Evolutionary conservation across 2,797 vertebrate genomes (phyloP), one percentile per base, ranked within the genome.

Genomic region (Borostomias antarcticus): DNA sequence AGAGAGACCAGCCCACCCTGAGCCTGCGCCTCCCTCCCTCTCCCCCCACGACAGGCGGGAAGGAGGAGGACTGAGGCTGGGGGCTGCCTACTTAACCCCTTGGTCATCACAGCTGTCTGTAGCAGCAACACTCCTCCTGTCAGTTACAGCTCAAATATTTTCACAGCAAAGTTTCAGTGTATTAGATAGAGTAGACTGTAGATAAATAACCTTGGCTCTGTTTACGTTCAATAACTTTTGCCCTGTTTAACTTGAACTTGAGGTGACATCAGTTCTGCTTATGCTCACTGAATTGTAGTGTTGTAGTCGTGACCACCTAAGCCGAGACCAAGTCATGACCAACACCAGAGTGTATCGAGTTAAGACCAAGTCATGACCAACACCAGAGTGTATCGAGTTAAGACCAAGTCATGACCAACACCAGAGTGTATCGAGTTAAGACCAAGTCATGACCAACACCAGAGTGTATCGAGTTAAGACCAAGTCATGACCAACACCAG

Each of bases 1-100:
- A 64, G 74, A 80, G 40, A 74, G 59, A 79, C 64, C 40, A 65
- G 75, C 84, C 80, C 78, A 81, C 86, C 83, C 82, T 69, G 62
- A 65, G 74, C 77, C 69, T 77, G 73, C 77, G 68, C 78, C 58
- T 43, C n/a, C 33, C 40, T 58, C 37, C 43, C 35, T 76, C 47
- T 15, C 67, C 69, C 48, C 59, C 72, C 58, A 17, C 15, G n/a
- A 56, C 29, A 19, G 53, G 29, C 29, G n/a, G 53, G 4, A 6
- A 26, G 21, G 11, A 26, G 15, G 50, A 23, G 25, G 25, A n/a
- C n/a, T n/a, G n/a, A n/a, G n/a, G 21, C 17, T n/a, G 65, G 62
- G 71, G 61, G 57, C 70, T 64, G 67, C 69, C 74, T 64, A 67
- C 56, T 76, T 56, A 48, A 52, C 69, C 54, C 32, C 21, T 53